A percentile compares a stretch with the other conserved stretches of the same genome.
Evolutionary conservation across 1,140 invertebrate species (phyloP).

Genomic region (Dreissena polymorpha): DNA sequence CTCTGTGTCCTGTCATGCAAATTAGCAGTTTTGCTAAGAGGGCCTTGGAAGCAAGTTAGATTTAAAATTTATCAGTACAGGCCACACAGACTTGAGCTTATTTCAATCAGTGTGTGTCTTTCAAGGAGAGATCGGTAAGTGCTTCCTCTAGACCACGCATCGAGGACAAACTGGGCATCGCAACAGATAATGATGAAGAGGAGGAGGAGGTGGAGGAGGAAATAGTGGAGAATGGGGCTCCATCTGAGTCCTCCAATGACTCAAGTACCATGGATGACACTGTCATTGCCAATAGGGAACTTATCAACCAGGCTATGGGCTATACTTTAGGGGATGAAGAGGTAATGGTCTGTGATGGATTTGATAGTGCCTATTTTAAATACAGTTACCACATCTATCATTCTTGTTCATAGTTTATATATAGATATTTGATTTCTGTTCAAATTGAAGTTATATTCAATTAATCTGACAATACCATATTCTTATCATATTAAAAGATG

Average conservation of each 20-base stretch:
- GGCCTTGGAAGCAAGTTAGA: too few relatives aligned
- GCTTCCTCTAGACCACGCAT: slow-evolving; percentile 70
- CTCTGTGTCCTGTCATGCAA: too few relatives aligned
- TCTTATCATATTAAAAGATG: too few relatives aligned
- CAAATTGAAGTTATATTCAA: too few relatives aligned
- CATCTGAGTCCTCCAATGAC: slow-evolving; percentile 56
- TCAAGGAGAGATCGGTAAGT: slow-evolving; percentile 51
- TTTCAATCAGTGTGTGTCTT: background rate
- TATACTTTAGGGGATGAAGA: slow-evolving; percentile 41
- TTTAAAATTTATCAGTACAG: too few relatives aligned
- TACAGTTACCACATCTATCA: too few relatives aligned
- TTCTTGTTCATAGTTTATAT: too few relatives aligned
- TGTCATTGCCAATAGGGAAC: slow-evolving; percentile 46
- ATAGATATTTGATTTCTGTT: too few relatives aligned
- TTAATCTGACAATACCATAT: too few relatives aligned
- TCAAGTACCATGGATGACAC: slow-evolving; percentile 66
- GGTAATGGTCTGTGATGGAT: background rate
- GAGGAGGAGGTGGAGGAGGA: slow-evolving; percentile 58
- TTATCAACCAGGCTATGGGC: slow-evolving; percentile 46
- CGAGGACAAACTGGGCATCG: slow-evolving; percentile 74
- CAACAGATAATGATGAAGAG: slow-evolving; percentile 61
- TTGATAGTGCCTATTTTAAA: too few relatives aligned
- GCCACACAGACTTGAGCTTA: too few relatives aligned
- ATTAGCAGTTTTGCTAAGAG: too few relatives aligned
- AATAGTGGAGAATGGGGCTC: slow-evolving; percentile 42